These are phyloP conservation scores for Anhinga anhinga DNA, from an alignment of 2,113 vertebrate genomes.

Conservation along the genomic window DNA sequence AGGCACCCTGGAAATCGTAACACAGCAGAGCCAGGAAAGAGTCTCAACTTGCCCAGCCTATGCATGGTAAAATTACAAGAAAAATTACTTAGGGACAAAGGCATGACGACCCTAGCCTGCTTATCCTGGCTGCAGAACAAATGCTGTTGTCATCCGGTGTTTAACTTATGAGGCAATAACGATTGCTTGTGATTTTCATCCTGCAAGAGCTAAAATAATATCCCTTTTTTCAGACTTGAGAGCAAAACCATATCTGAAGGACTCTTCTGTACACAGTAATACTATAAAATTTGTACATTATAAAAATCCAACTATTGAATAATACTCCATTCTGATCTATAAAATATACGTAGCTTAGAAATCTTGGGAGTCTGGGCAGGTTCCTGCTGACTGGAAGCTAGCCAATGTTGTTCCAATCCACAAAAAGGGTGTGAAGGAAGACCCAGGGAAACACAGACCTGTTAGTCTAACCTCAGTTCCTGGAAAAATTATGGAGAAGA, in stretches of 20 bases:
- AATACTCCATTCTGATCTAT: neutral
- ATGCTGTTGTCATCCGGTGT: neutral
- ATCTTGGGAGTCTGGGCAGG: neutral
- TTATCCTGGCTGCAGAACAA: conserved; percentile 65
- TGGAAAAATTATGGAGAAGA: neutral
- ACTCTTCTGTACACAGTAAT: neutral
- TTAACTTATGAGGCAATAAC: conserved; percentile 58
- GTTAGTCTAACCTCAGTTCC: neutral
- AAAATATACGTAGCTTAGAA: neutral
- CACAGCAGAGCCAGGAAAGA: conserved; percentile 28
- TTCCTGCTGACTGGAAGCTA: neutral
- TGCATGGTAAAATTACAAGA: conserved; percentile 60
- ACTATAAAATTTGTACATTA: neutral
- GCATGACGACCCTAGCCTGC: conserved; percentile 70
- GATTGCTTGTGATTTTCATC: conserved; percentile 39
- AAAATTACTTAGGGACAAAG: conserved; percentile 46
- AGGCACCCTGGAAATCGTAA: neutral
- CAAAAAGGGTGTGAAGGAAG: neutral
- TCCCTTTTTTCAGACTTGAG: neutral
- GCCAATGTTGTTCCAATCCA: neutral
- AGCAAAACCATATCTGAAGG: neutral
- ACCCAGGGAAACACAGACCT: neutral
- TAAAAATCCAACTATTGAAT: neutral
- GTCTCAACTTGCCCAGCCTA: conserved; percentile 19
- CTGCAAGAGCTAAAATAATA: conserved; percentile 48